Evolutionary conservation across 53 echinoderm and acorn worm species (phyloP).

Genomic region (Astropecten irregularis): DNA sequence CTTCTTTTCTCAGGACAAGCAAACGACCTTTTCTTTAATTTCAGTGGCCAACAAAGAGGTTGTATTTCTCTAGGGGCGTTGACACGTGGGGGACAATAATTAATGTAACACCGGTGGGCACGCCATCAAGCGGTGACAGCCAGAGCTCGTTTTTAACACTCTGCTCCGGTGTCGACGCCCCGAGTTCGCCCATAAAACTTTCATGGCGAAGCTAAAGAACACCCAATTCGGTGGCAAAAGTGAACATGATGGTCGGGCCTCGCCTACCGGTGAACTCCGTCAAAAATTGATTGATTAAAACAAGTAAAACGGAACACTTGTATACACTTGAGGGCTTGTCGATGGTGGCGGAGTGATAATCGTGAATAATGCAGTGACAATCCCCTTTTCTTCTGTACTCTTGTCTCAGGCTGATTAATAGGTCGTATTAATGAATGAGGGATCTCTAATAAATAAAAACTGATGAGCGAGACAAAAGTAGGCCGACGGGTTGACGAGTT

Average conservation of each 20-base stretch:
- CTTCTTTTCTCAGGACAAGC: no score
- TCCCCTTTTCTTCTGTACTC: background rate
- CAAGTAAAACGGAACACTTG: constrained; percentile 35
- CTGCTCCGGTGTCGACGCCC: background rate
- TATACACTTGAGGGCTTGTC: no score
- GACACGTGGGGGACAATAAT: background rate
- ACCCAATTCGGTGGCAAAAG: background rate
- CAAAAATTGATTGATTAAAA: constrained; percentile 42
- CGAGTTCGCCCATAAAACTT: constrained; percentile 8
- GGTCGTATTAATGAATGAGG: background rate
- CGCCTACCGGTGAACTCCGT: no score
- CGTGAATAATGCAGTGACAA: constrained; percentile 36
- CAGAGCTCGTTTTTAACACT: background rate
- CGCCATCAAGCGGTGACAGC: constrained; percentile 2
- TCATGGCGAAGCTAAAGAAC: background rate
- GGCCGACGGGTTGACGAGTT: background rate
- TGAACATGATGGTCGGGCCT: no score
- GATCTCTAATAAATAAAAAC: no score
- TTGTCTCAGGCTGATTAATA: constrained; percentile 21
- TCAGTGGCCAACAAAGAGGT: no score
- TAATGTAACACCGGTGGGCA: constrained; percentile 22
- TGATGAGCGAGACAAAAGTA: no score
- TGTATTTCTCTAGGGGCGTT: no score
- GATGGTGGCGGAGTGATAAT: background rate
- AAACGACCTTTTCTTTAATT: no score